These are phyloP conservation scores for Drosophila affinis DNA, from an alignment of 2,888 invertebrate species.

Conservation along the genomic window DNA sequence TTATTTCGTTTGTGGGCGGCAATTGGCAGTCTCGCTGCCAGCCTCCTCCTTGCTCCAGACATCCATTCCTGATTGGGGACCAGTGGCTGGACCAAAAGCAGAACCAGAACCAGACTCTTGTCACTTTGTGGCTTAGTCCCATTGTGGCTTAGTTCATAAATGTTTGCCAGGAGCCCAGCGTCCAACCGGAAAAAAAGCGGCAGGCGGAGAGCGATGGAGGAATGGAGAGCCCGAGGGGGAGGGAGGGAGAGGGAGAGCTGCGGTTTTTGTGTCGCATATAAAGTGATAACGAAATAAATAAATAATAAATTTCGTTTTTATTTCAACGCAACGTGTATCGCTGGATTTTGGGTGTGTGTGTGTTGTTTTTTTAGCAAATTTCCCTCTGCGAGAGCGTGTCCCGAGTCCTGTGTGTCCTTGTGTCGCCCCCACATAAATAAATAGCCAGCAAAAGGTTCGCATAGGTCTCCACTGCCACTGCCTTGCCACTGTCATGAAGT, in stretches of 20 bases:
- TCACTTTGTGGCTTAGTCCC: conserved; percentile 62
- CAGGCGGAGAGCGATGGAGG: no score
- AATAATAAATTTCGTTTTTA: conserved; percentile 76
- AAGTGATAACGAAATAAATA: conserved; percentile 78
- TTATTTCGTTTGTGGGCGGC: conserved; percentile 59
- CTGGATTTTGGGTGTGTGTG: conserved; percentile 53
- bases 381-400: conserved; percentile 16
- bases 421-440: conserved; percentile 36
- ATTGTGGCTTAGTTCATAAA: conserved; percentile 67
- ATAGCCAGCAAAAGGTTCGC: conserved; percentile 45
- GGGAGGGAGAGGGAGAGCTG: conserved; percentile 1
- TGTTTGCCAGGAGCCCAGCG: conserved; percentile 37
- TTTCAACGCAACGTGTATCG: conserved; percentile 57
- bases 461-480: neutral
- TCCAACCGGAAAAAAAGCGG: neutral
- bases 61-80: neutral
- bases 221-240: neutral
- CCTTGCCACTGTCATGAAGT: conserved; percentile 53
- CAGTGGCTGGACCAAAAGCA: neutral
- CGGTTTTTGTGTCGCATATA: conserved; percentile 67
- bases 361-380: conserved; percentile 61
- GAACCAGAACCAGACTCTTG: conserved; percentile 18
- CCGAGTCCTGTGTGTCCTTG: no score
- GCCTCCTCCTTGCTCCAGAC: neutral
- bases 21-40: conserved; percentile 22